phyloP scores from a whole-genome alignment of 2,113 vertebrate genomes.

The Synchiropus splendidus region DNA sequence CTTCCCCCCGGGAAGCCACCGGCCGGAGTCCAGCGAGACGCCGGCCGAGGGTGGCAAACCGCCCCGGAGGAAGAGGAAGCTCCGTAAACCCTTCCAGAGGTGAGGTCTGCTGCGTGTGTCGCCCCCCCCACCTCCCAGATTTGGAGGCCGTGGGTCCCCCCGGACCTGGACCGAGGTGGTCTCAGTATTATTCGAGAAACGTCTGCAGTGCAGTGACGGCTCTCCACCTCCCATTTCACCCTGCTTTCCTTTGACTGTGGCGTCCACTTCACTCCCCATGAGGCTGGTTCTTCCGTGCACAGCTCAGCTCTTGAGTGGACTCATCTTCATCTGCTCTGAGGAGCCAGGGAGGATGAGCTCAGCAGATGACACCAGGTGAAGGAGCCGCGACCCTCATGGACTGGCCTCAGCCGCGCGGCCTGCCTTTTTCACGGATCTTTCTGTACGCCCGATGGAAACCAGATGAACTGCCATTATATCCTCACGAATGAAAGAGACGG shows the following conservation, averaged over 20 bases:
- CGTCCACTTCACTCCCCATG: constrained; percentile 31
- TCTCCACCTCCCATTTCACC: constrained; percentile 39
- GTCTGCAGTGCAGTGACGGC: constrained; percentile 27
- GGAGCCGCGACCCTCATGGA: too few relatives aligned
- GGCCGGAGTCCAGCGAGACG: constrained; percentile 54
- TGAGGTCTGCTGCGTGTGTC: constrained; percentile 55
- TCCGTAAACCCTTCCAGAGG: constrained; percentile 83
- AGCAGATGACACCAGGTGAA: too few relatives aligned
- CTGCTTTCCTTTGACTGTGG: constrained; percentile 42
- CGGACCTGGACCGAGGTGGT: constrained; percentile 3
- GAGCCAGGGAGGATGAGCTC: too few relatives aligned
- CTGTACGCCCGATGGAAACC: constrained; percentile 12
- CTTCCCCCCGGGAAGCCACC: constrained; percentile 56
- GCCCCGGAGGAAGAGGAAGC: constrained; percentile 77
- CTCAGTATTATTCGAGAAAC: constrained; percentile 24
- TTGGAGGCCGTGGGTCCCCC: constrained; percentile 13
- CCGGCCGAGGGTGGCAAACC: constrained; percentile 70
- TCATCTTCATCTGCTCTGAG: constrained; percentile 1
- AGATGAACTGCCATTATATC: too few relatives aligned
- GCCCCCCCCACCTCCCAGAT: constrained; percentile 28
- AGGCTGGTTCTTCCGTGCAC: constrained; percentile 41
- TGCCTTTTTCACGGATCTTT: constrained; percentile 37
- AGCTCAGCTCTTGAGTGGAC: constrained; percentile 28
- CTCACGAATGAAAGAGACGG: too few relatives aligned
- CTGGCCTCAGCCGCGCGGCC: constrained; percentile 49